These are phyloP conservation scores for Aphaenogaster rudis DNA, from an alignment of 1,140 invertebrate species.

Conservation along the genomic window DNA sequence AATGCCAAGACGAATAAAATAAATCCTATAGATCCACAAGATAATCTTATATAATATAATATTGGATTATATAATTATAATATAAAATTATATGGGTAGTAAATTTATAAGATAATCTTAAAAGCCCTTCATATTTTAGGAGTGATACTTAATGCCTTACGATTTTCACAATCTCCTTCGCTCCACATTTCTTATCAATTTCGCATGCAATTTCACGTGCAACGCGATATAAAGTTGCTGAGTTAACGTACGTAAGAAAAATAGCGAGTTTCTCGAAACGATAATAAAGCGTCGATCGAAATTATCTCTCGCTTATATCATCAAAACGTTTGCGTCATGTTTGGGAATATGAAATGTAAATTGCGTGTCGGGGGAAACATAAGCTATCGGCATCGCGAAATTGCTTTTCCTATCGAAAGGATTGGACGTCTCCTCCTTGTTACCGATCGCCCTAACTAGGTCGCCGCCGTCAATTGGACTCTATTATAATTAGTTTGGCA, in stretches of 20 bases:
- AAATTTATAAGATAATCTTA: not conserved
- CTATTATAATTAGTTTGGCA: slow-evolving; percentile 52
- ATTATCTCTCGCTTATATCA: slow-evolving; percentile 32
- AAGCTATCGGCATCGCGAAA: slow-evolving; percentile 33
- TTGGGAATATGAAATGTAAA: slow-evolving; percentile 53
- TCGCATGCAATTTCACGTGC: not conserved
- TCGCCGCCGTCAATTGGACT: slow-evolving; percentile 5
- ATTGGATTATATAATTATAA: too few species aligned
- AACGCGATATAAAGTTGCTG: not conserved
- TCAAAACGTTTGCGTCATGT: slow-evolving; percentile 14
- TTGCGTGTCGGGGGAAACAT: slow-evolving; percentile 22
- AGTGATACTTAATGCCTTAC: not conserved
- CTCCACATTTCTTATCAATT: not conserved
- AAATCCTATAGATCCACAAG: not conserved
- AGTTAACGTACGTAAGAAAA: not conserved
- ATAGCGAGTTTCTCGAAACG: not conserved
- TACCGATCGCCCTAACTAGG: slow-evolving; percentile 16
- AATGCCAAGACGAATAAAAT: not conserved
- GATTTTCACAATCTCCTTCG: not conserved
- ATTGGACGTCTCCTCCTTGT: slow-evolving; percentile 20
- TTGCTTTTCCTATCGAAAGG: slow-evolving; percentile 40
- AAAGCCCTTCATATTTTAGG: not conserved
- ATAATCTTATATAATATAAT: too few species aligned
- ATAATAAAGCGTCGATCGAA: slow-evolving; percentile 2
- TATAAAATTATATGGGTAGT: not conserved